Base-by-base conservation (phyloP, 2,888 invertebrate species). In the Halictus ligatus region DNA sequence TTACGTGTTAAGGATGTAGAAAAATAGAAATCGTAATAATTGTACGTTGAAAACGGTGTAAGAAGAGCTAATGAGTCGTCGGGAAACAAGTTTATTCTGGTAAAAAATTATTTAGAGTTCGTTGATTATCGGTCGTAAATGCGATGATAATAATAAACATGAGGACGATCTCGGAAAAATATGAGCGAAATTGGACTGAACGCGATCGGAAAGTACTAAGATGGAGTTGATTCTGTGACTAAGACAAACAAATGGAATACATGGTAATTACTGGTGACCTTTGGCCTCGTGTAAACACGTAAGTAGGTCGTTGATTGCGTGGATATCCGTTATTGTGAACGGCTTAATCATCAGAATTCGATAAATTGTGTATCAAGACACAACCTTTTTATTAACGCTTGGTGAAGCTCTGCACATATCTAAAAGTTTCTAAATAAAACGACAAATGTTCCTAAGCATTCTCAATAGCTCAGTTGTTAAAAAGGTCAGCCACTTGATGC, bases 181-280 rank as follows among this genome's bases (percentile, higher is more conserved):
- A n/a, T 64, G 35, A 12, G 69, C 69, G 50, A 40, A 78, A 78
- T 40, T 35, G 64, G 4, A 21, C 18, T 29, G 69, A 18, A 60
- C 25, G 18, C 40, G 75, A 75, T 25, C 75, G 40, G 25, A 35
- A 18, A 54, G 13, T 72, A 25, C 25, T 15, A 15, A 35, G 75
- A 73, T 75, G 71, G n/a, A 69, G 54, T 79, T 46, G 58, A 29
- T 58, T 40, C 73, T 67, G 58, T 40, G 54, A 80, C 77, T 74
- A 58, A 72, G 60, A 80, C 73, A 78, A 78, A 76, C 79, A 81
- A 78, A 75, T 78, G 77, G 74, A 74, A 67, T 80, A 83, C 75
- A 35, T 77, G 74, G 43, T 75, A 40, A 60, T 54, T 73, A 72
- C 48, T 48, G 25, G 18, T 64, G 76, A 89, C 80, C 89, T 83